Evolutionary conservation across 1,140 invertebrate genomes (phyloP), one percentile per base, ranked within the genome.

Genomic region (Drosophila dunni): DNA sequence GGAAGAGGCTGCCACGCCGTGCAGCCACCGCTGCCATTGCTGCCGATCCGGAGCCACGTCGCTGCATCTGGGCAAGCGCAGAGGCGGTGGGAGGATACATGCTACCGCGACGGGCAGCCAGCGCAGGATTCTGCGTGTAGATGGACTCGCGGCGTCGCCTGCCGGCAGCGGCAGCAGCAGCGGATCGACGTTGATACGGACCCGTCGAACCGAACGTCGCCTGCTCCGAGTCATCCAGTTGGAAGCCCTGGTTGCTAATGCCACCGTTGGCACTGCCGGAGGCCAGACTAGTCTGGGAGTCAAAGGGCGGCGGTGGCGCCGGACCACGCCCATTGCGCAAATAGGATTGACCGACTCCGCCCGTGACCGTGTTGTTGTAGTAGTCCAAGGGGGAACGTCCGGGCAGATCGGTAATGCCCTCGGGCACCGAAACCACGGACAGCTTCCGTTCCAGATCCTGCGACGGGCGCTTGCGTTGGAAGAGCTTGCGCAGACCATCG

Each of bases 311-410:
- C 13, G 79, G 56, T 0, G 79, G 61, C 11, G 79, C 69, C 7
- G 61, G 78, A 20, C 56, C 77, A 9, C 83, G 84, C 0, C 86
- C 90, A 42, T 90, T 91, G 36, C 77, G 69, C 13, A 90, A 38
- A 61, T 89, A 85, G 0, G 75, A 71, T 42, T 81, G 70, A 38
- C 77, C 80, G 33, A 67, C 94, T 72, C 93, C 94, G 0, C 92
- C 88, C 0, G 94, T 93, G 15, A 94, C 91, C 2, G 93, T 93
- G 50, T 91, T 85, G 66, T 78, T 89, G 63, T 91, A 82, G 62
- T 80, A 90, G 17, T 92, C 91, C 17, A 91, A 9, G 7, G 83
- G 65, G 0, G 81, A 78, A 4, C 71, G 56, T 3, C 64, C 40
- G n/a, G 83, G 85, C 34, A 72, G 45, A 0, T 79, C 56, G 3